Percentiles rank a stretch among this genome's conserved stretches.
Evolutionary conservation across 2,113 vertebrate genomes (phyloP).

Genomic region (Crotalus horridus): DNA sequence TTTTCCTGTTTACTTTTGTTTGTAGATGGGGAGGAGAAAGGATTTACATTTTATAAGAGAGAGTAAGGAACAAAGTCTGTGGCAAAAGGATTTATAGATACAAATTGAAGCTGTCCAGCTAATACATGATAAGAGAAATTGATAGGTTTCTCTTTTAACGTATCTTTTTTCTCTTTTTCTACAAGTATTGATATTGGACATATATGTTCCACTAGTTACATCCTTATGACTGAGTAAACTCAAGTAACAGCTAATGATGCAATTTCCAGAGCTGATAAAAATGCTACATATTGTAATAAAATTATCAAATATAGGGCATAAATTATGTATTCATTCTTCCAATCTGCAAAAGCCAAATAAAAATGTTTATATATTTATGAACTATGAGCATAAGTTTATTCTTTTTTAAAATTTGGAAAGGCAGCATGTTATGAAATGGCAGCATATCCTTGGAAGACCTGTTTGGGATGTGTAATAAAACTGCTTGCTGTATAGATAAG

Average conservation of each 20-base stretch:
- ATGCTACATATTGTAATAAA: constrained; percentile 25
- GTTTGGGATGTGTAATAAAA: not conserved
- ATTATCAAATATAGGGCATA: constrained; percentile 5
- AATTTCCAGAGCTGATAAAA: constrained; percentile 3
- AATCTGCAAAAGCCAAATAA: constrained; percentile 30
- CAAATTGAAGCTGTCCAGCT: not conserved
- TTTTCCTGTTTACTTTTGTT: not conserved
- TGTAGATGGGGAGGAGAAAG: not conserved
- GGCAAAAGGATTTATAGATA: not conserved
- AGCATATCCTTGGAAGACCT: not conserved
- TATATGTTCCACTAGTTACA: not conserved
- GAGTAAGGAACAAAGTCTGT: not conserved
- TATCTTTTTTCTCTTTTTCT: not conserved
- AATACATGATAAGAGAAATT: not conserved
- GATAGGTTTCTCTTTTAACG: not conserved
- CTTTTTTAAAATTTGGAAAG: not conserved
- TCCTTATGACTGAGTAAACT: not conserved
- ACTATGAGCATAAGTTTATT: not conserved
- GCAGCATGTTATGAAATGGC: not conserved
- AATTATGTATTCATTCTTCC: constrained; percentile 20
- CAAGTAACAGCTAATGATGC: not conserved
- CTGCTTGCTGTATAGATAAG: not conserved
- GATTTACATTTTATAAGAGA: not conserved
- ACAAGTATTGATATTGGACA: not conserved
- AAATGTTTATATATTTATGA: constrained; percentile 18